Evolutionary conservation across 2,888 invertebrate genomes (phyloP).

Genomic region (Troides oblongomaculatus): DNA sequence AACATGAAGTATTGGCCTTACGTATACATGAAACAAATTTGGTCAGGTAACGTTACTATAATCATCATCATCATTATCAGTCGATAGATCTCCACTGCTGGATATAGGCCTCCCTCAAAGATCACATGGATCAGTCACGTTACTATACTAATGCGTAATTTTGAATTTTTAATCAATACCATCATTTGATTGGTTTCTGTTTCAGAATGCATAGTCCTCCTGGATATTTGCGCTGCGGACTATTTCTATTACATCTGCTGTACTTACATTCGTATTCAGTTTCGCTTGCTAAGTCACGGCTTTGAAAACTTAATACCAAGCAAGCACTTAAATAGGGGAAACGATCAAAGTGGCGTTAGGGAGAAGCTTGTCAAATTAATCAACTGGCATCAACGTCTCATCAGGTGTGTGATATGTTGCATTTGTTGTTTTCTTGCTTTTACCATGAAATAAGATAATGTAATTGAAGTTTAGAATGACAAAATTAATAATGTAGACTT

Average conservation of each 20-base stretch:
- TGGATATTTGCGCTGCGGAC: constrained; percentile 45
- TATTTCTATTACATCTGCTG: constrained; percentile 50
- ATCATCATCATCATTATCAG: no score
- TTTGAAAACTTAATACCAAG: constrained; percentile 37
- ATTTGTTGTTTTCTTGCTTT: no score
- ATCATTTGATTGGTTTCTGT: constrained; percentile 10
- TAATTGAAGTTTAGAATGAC: no score
- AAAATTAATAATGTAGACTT: no score
- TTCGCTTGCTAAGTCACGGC: constrained; percentile 43
- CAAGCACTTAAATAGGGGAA: not conserved
- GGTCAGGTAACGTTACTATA: constrained; percentile 42
- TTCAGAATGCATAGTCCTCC: constrained; percentile 47
- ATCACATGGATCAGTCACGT: constrained; percentile 35
- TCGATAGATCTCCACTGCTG: no score
- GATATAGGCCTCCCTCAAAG: no score
- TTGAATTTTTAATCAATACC: no score
- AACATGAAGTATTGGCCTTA: constrained; percentile 46
- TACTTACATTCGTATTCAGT: constrained; percentile 46
- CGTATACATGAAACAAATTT: constrained; percentile 48
- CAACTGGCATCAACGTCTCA: constrained; percentile 14
- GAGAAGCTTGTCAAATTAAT: constrained; percentile 21
- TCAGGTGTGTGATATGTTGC: constrained; percentile 8
- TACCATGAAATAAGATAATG: no score
- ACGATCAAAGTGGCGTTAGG: not conserved
- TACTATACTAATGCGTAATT: no score